Evolutionary conservation across 2,888 invertebrate genomes (phyloP), one percentile per base, ranked within the genome.

Genomic region (Limnephilus rhombicus): DNA sequence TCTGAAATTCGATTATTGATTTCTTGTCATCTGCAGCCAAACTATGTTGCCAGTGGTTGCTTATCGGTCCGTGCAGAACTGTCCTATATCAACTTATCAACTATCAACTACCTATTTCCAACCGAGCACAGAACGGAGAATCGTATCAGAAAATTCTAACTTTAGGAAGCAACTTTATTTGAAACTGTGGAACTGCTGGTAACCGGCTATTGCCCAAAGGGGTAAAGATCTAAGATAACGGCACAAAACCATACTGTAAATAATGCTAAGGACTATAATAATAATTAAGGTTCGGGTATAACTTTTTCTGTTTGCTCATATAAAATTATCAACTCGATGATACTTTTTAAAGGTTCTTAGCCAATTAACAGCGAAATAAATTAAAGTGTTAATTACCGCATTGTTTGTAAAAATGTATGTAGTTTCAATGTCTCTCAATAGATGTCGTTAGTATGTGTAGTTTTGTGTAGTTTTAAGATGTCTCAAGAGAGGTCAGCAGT

Each of bases 1-100:
- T 68, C 68, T 68, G 68, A 68, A 68, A 68, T 68, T 68, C 68
- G 68, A 68, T 68, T 68, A 68, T 68, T 68, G 68, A 68, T 68
- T 68, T 68, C 68, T 9, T 68, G 68, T 68, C 68, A 68, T 68
- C 68, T 68, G 68, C 68, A 68, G 68, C 68, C 68, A 68, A 68
- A 68, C 68, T 68, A 68, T 68, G 68, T 68, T 68, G 53, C 53
- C 53, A 68, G 53, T 68, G 53, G 53, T 68, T 68, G 68, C 68
- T 68, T 68, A 68, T 68, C 68, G 24, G 5, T 68, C 68, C 68
- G 68, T n/a, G 68, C 24, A 68, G 24, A 68, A 68, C 68, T 68
- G 68, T 68, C 68, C 24, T 68, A 68, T 68, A 68, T 68, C 68
- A 68, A 68, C 68, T 68, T 68, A 68, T 68, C 68, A 68, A 68